Percentiles rank a stretch among this genome's conserved stretches.
phyloP scores from a whole-genome alignment of 2,797 vertebrate species.

The Cottoperca gobio region DNA sequence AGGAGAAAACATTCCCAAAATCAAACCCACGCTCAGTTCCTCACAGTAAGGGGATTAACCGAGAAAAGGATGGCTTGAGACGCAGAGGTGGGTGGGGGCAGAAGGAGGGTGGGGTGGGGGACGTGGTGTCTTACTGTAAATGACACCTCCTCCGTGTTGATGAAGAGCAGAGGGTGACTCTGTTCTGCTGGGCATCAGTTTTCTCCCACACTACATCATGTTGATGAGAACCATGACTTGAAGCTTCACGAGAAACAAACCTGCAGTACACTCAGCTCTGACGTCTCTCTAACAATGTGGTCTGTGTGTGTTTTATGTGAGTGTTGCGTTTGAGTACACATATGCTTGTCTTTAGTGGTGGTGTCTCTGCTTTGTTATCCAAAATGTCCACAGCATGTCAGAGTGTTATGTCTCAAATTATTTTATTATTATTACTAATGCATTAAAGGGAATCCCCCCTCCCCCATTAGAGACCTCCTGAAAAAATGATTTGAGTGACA shows the following conservation, averaged over 20 bases:
- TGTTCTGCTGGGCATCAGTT: conserved; percentile 27
- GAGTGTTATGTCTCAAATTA: not conserved
- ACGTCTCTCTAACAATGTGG: conserved; percentile 23
- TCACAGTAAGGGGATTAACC: conserved; percentile 42
- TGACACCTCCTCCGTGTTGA: conserved; percentile 47
- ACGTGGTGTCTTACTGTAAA: conserved; percentile 59
- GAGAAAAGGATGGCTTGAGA: conserved; percentile 51
- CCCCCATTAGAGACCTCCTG: no score
- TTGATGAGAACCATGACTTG: conserved; percentile 53
- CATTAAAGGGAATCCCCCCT: no score
- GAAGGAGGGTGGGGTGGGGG: not conserved
- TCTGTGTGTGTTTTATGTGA: not conserved
- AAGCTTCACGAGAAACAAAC: conserved; percentile 38
- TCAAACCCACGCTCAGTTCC: conserved; percentile 60
- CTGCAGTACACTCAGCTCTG: conserved; percentile 25
- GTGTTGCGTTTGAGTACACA: not conserved
- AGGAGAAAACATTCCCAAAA: conserved; percentile 70
- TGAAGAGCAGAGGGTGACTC: conserved; percentile 33
- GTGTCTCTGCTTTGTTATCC: conserved; percentile 3
- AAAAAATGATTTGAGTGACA: not conserved
- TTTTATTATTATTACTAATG: not conserved
- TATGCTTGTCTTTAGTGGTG: not conserved
- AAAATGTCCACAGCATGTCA: not conserved
- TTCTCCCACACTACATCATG: conserved; percentile 33
- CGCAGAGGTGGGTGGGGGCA: conserved; percentile 31